Percentiles rank a stretch among this genome's conserved stretches.
Evolutionary conservation across 2,113 vertebrate species (phyloP).

Genomic region (Hippocampus guttulatus): DNA sequence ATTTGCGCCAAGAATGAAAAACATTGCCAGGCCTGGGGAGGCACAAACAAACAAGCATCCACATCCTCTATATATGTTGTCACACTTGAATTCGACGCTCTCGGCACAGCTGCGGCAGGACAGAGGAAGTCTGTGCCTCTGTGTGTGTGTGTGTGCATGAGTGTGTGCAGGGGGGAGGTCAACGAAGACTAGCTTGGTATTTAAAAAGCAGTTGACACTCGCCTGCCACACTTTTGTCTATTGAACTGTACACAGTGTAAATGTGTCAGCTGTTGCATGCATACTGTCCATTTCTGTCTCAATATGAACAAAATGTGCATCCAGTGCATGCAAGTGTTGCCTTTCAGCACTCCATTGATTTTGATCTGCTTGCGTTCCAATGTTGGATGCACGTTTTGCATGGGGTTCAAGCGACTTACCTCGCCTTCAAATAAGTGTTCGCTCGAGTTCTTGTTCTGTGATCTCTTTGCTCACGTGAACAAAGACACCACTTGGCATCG

Average conservation of each 20-base stretch:
- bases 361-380: background rate
- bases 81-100: conserved; percentile 38
- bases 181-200: background rate
- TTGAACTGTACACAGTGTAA: conserved; percentile 1
- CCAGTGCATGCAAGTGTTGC: background rate
- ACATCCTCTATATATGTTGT: conserved; percentile 54
- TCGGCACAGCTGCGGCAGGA: conserved; percentile 37
- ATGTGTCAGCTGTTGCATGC: background rate
- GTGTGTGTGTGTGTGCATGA: conserved; percentile 8
- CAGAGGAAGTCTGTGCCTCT: conserved; percentile 27
- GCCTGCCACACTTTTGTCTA: background rate
- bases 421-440: background rate
- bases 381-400: background rate
- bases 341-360: background rate
- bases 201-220: conserved; percentile 18
- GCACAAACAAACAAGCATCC: conserved; percentile 11
- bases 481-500: background rate
- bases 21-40: background rate
- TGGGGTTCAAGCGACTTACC: background rate
- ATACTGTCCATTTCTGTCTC: background rate
- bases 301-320: background rate
- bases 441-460: background rate
- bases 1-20: background rate
- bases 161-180: background rate
- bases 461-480: background rate